Evolutionary conservation across 2,113 vertebrate genomes (phyloP).

Genomic region (Spermophilus dauricus): DNA sequence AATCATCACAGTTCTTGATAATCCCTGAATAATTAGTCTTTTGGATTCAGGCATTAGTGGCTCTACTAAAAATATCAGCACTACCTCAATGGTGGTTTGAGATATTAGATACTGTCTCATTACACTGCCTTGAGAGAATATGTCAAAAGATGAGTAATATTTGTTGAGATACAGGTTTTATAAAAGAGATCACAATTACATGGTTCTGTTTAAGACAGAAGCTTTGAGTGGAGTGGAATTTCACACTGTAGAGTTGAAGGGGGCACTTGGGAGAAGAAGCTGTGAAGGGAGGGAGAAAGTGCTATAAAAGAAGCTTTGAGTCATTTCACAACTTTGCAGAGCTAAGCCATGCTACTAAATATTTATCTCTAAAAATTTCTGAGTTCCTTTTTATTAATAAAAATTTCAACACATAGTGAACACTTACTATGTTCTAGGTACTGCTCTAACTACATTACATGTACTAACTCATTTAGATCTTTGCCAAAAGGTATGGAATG

Average conservation of each 20-base stretch:
- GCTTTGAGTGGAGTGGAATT: not conserved
- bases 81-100: not conserved
- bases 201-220: conserved; percentile 8
- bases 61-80: not conserved
- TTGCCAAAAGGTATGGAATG: not conserved
- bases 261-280: not conserved
- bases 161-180: not conserved
- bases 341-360: not conserved
- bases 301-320: conserved; percentile 26
- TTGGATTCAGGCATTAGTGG: not conserved
- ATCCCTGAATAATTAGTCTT: not conserved
- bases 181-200: not conserved
- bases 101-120: not conserved
- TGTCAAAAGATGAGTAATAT: not conserved
- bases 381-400: conserved; percentile 30
- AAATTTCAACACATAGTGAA: conserved; percentile 43
- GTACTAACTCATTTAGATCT: conserved; percentile 2
- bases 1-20: not conserved
- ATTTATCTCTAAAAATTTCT: not conserved
- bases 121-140: not conserved
- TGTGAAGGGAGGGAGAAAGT: not conserved
- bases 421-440: not conserved
- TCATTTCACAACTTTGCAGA: conserved; percentile 13
- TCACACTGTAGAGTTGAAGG: not conserved
- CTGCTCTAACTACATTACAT: not conserved